Percentiles rank a stretch among this genome's conserved stretches.
Conservation (phyloP, 53 echinoderm and acorn worm species). For the Mesocentrotus franciscanus region DNA sequence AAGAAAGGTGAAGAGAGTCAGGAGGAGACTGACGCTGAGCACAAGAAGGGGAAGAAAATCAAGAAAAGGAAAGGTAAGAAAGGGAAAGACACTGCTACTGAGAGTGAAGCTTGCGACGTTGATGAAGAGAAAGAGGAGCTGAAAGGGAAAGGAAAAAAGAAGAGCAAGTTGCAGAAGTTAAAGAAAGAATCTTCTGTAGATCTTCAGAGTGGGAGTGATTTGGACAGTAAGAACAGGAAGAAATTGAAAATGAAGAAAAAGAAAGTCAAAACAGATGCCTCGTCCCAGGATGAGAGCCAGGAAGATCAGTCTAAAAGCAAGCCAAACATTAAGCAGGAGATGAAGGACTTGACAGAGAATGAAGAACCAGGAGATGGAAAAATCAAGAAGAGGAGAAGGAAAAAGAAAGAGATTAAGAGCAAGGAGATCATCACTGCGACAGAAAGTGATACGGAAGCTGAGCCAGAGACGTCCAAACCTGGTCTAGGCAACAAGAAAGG, state of each 20-base stretch:
- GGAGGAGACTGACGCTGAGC: constrained; percentile 32
- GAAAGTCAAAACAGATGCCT: constrained; percentile 48
- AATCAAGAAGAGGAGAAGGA: constrained; percentile 22
- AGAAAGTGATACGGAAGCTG: constrained; percentile 50
- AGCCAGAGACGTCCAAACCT: background rate
- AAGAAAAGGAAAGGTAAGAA: constrained; percentile 65
- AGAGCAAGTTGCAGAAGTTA: constrained; percentile 57
- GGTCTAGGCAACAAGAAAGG: background rate
- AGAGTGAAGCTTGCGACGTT: constrained; percentile 68
- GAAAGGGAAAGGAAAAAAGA: constrained; percentile 56
- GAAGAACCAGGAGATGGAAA: constrained; percentile 13
- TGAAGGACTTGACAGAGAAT: background rate
- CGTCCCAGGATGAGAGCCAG: constrained; percentile 41
- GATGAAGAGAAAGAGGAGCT: background rate
- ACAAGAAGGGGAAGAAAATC: constrained; percentile 24
- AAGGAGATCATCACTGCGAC: constrained; percentile 68
- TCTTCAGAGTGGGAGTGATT: constrained; percentile 38
- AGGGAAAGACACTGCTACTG: background rate
- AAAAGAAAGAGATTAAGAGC: constrained; percentile 61
- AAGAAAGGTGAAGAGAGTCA: constrained; percentile 55
- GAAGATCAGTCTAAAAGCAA: constrained; percentile 1
- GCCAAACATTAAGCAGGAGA: constrained; percentile 20
- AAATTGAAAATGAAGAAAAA: constrained; percentile 28
- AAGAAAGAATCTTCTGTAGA: constrained; percentile 53
- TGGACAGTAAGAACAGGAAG: constrained; percentile 29